Evolutionary conservation across 2,797 vertebrate species (phyloP).

Genomic region (Lerista edwardsae): DNA sequence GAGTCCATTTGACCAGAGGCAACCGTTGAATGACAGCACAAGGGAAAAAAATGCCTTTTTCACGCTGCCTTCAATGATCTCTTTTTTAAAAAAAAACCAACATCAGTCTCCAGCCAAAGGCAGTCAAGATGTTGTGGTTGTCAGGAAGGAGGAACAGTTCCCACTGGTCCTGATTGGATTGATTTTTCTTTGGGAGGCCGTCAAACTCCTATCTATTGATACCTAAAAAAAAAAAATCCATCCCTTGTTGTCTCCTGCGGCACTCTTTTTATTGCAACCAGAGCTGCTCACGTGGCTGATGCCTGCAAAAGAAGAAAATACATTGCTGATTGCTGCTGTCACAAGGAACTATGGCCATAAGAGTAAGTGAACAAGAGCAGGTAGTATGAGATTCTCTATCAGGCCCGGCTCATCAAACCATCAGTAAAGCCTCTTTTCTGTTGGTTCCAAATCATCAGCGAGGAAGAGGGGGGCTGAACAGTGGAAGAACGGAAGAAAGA

Average conservation of each 20-base stretch:
- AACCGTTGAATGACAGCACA: too few relatives aligned
- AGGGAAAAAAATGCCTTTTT: background rate
- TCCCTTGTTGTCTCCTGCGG: background rate
- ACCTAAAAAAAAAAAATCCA: slow-evolving; percentile 14
- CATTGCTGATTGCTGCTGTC: slow-evolving; percentile 6
- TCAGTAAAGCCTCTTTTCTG: slow-evolving; percentile 4
- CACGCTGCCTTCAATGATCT: background rate
- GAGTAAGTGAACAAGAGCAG: background rate
- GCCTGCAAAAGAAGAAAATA: slow-evolving; percentile 30
- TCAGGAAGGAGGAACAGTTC: background rate
- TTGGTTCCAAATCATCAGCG: slow-evolving; percentile 46
- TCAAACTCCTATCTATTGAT: slow-evolving; percentile 20
- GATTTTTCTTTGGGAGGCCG: slow-evolving; percentile 26
- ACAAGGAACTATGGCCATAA: background rate
- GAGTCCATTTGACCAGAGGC: background rate
- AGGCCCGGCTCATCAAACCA: background rate
- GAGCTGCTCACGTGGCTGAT: background rate
- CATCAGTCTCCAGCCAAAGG: slow-evolving; percentile 1
- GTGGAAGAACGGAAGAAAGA: slow-evolving; percentile 39
- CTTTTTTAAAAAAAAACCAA: background rate
- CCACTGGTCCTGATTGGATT: slow-evolving; percentile 36
- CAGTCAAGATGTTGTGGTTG: slow-evolving; percentile 26
- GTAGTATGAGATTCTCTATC: slow-evolving; percentile 24
- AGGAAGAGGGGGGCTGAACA: slow-evolving; percentile 24
- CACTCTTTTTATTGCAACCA: slow-evolving; percentile 25